Evolutionary conservation across 2,797 vertebrate genomes (phyloP).

Genomic region (Tadarida brasiliensis): DNA sequence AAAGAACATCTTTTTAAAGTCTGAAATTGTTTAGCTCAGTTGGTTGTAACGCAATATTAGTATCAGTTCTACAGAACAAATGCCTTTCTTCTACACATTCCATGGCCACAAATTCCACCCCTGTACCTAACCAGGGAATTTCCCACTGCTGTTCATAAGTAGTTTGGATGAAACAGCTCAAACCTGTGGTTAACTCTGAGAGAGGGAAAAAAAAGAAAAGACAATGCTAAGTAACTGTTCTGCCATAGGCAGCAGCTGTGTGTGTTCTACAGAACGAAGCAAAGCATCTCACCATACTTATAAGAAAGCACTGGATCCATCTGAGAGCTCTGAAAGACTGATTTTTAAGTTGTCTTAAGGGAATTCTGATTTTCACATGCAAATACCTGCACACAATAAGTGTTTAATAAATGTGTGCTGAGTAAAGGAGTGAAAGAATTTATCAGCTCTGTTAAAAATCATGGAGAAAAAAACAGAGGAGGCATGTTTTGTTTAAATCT

Average conservation of each 20-base stretch:
- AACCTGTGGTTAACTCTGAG: neutral
- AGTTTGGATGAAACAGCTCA: slow-evolving; percentile 13
- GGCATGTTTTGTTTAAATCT: neutral
- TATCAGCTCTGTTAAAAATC: slow-evolving; percentile 19
- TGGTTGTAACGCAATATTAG: neutral
- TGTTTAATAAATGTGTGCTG: slow-evolving; percentile 5
- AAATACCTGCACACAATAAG: neutral
- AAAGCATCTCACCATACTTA: neutral
- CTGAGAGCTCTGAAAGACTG: neutral
- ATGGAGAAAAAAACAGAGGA: neutral
- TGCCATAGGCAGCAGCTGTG: neutral
- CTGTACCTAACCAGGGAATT: neutral
- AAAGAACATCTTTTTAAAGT: neutral
- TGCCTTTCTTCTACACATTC: neutral
- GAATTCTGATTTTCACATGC: slow-evolving; percentile 44
- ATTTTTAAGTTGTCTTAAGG: slow-evolving; percentile 22
- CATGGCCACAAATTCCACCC: neutral
- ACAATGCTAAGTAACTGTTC: neutral
- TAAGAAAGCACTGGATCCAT: neutral
- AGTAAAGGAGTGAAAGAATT: neutral
- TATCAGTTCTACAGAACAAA: neutral
- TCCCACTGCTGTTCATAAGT: neutral
- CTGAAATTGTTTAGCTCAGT: neutral
- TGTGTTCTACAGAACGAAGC: neutral
- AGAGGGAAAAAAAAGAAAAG: neutral